A percentile compares a stretch with the other conserved stretches of the same genome.
Conservation (phyloP, 2,888 invertebrate species). For the Hypomecis atomaria region DNA sequence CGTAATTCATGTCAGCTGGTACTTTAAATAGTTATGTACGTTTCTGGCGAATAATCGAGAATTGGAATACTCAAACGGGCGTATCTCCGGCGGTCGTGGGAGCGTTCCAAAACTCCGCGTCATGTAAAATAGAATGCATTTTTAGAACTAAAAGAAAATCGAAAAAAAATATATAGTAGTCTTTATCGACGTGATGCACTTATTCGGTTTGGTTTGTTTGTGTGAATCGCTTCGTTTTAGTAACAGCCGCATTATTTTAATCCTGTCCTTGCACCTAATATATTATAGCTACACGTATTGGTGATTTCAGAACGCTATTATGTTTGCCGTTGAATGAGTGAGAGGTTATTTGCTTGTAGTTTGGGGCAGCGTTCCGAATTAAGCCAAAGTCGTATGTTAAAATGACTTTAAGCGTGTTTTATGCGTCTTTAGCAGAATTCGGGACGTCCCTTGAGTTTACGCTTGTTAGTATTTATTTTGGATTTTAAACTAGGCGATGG, state of each 20-base stretch:
- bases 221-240: constrained; percentile 81
- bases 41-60: constrained; percentile 53
- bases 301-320: constrained; percentile 33
- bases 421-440: too few species aligned
- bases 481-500: constrained; percentile 10
- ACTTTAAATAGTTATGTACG: constrained; percentile 64
- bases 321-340: constrained; percentile 49
- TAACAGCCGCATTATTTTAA: constrained; percentile 59
- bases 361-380: constrained; percentile 4
- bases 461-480: constrained; percentile 30
- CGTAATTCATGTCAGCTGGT: constrained; percentile 85
- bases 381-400: too few species aligned
- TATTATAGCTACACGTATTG: constrained; percentile 44
- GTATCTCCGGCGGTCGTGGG: constrained; percentile 60
- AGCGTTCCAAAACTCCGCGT: constrained; percentile 70
- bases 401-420: too few species aligned
- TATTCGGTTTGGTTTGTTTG: constrained; percentile 71
- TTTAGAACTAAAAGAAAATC: constrained; percentile 70
- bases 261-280: constrained; percentile 71
- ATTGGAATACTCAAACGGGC: constrained; percentile 75
- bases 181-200: constrained; percentile 81
- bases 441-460: constrained; percentile 4
- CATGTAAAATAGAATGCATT: constrained; percentile 78
- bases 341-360: constrained; percentile 44
- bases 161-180: constrained; percentile 68